Evolutionary conservation across 1,140 invertebrate genomes (phyloP).

Genomic region (Pseudomyrmex gracilis): DNA sequence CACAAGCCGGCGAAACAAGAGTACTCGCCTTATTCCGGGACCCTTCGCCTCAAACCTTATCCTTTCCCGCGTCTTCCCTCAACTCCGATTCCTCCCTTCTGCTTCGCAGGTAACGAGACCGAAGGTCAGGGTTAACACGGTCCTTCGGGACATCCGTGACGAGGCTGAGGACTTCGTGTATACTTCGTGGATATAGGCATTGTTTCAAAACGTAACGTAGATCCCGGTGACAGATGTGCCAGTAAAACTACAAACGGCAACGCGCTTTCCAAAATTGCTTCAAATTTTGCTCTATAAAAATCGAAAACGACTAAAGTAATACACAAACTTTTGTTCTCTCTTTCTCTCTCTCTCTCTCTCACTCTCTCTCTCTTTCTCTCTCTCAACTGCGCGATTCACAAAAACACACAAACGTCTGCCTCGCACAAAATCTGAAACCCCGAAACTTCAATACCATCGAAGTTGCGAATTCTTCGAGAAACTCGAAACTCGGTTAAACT

Average conservation of each 20-base stretch:
- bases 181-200: slow-evolving; percentile 14
- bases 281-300: neutral
- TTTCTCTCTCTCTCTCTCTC: too few species aligned
- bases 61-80: neutral
- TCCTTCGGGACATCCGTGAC: slow-evolving; percentile 46
- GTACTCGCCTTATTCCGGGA: slow-evolving; percentile 57
- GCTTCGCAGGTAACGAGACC: slow-evolving; percentile 51
- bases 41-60: slow-evolving; percentile 38
- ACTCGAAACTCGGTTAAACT: too few species aligned
- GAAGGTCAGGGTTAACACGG: slow-evolving; percentile 62
- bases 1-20: slow-evolving; percentile 44
- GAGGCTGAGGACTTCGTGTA: slow-evolving; percentile 16
- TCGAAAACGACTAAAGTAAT: too few species aligned
- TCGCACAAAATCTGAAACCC: too few species aligned
- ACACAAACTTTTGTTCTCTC: too few species aligned
- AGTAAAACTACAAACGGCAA: neutral
- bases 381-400: too few species aligned
- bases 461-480: too few species aligned
- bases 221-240: neutral
- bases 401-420: too few species aligned
- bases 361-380: too few species aligned
- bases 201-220: slow-evolving; percentile 1
- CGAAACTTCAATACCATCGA: too few species aligned
- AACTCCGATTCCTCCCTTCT: slow-evolving; percentile 27
- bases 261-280: neutral